These are phyloP conservation scores for Acleris holmiana DNA, from an alignment of 2,888 invertebrate genomes.

Conservation along the genomic window DNA sequence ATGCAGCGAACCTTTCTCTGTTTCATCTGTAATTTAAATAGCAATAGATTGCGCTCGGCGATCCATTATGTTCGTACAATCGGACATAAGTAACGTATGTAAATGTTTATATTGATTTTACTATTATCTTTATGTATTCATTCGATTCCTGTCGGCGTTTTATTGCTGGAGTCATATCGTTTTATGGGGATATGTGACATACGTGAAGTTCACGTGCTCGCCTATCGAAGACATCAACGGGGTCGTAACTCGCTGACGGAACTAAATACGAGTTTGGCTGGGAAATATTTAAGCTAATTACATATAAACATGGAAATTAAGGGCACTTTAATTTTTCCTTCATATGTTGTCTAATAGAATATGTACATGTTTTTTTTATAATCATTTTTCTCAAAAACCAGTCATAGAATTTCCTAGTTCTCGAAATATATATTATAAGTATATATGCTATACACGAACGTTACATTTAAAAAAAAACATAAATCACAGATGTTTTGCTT, in stretches of 20 bases:
- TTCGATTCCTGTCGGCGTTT: constrained; percentile 20
- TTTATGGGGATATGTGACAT: constrained; percentile 19
- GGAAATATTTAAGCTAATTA: too few relatives aligned
- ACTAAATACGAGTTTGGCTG: background rate
- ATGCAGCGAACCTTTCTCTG: constrained; percentile 70
- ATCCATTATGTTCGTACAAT: constrained; percentile 69
- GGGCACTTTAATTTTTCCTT: too few relatives aligned
- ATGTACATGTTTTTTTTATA: too few relatives aligned
- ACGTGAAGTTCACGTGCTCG: constrained; percentile 1
- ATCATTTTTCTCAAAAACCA: too few relatives aligned
- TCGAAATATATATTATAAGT: too few relatives aligned
- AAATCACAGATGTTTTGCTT: too few relatives aligned
- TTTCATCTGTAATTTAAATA: constrained; percentile 82
- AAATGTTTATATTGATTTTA: constrained; percentile 71
- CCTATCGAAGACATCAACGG: constrained; percentile 67
- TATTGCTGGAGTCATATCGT: constrained; percentile 26
- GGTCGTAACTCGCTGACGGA: constrained; percentile 23
- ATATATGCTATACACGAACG: too few relatives aligned
- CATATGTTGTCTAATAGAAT: too few relatives aligned
- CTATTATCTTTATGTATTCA: constrained; percentile 42
- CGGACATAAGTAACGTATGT: constrained; percentile 78
- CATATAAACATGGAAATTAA: too few relatives aligned
- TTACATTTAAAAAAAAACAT: too few relatives aligned
- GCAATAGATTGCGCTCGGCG: constrained; percentile 70
- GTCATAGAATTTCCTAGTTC: too few relatives aligned